phyloP scores from a whole-genome alignment of 2,113 vertebrate species.

The Garra rufa region DNA sequence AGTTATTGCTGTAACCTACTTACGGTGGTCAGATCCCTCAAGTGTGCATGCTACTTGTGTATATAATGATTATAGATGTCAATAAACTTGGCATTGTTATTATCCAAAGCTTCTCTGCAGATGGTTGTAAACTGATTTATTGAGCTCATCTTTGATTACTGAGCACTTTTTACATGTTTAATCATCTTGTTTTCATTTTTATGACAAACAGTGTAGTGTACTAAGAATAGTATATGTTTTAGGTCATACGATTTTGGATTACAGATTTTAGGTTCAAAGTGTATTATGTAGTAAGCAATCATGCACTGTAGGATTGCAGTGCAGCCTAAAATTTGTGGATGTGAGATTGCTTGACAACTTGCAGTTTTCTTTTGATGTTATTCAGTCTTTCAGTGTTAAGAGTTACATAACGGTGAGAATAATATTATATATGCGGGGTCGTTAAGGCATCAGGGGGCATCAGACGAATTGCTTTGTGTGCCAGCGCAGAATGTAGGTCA shows the following conservation, averaged over 20 bases:
- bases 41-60: neutral
- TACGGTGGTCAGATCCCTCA: neutral
- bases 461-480: neutral
- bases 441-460: slow-evolving; percentile 11
- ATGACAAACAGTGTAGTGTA: neutral
- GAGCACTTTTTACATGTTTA: neutral
- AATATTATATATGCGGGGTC: neutral
- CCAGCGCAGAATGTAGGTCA: slow-evolving; percentile 49
- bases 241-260: neutral
- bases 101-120: neutral
- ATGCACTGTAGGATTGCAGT: neutral
- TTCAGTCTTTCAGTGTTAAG: neutral
- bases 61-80: neutral
- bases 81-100: neutral
- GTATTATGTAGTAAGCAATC: neutral
- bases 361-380: neutral
- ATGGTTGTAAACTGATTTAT: neutral
- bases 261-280: neutral
- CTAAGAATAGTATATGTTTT: neutral
- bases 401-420: neutral
- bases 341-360: neutral
- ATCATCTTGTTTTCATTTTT: neutral
- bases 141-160: neutral
- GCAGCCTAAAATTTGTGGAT: neutral
- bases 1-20: neutral